phyloP scores from a whole-genome alignment of 2,113 vertebrate species.

The Centrocercus urophasianus region DNA sequence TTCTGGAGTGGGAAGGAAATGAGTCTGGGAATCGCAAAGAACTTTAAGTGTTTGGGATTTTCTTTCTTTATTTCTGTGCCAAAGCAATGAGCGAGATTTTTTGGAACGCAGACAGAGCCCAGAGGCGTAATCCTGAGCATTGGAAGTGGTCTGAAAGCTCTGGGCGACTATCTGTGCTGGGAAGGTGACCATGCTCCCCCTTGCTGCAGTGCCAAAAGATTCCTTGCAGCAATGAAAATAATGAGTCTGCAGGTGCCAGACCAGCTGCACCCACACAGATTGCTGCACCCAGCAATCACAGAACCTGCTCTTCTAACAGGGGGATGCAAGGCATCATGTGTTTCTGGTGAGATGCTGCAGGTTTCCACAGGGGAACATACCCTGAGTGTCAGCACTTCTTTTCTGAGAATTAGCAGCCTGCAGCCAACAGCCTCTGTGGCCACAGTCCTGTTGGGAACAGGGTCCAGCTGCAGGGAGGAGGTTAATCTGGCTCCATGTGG shows the following conservation, averaged over 20 bases:
- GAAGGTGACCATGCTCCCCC: neutral
- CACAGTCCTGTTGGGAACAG: neutral
- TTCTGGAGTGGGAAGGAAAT: constrained; percentile 43
- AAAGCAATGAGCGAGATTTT: constrained; percentile 40
- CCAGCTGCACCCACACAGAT: neutral
- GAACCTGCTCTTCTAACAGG: neutral
- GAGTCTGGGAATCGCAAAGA: constrained; percentile 53
- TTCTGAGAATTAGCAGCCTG: neutral
- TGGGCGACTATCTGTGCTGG: neutral
- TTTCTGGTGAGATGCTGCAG: neutral
- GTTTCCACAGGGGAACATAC: neutral
- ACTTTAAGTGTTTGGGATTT: constrained; percentile 22
- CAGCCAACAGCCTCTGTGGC: neutral
- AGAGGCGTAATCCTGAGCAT: constrained; percentile 32
- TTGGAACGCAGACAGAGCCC: constrained; percentile 41
- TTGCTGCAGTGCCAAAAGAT: neutral
- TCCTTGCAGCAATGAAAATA: neutral
- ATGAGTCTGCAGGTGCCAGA: neutral
- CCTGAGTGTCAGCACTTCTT: neutral
- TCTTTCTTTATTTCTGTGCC: constrained; percentile 64
- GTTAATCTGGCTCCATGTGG: neutral
- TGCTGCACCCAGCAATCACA: neutral
- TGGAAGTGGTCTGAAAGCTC: constrained; percentile 24
- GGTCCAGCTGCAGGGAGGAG: neutral
- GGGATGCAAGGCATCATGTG: neutral